Evolutionary conservation across 2,113 vertebrate species (phyloP).

Genomic region (Hippoglossus stenolepis): DNA sequence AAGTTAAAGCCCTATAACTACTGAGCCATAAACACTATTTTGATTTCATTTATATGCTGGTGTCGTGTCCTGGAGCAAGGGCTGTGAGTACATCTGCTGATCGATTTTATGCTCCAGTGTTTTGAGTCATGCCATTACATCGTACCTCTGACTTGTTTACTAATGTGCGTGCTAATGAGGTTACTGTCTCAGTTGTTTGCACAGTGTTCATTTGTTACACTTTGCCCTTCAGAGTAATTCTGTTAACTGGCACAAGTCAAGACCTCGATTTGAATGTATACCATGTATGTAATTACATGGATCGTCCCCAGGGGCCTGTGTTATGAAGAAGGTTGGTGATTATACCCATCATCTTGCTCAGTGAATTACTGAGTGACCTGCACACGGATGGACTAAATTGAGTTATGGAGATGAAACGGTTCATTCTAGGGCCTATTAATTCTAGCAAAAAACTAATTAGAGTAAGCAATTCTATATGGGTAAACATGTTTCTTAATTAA

Average conservation of each 20-base stretch:
- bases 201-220: not conserved
- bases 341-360: not conserved
- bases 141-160: not conserved
- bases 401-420: not conserved
- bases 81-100: not conserved
- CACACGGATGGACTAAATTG: not conserved
- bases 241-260: not conserved
- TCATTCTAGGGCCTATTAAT: not conserved
- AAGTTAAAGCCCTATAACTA: too few relatives aligned
- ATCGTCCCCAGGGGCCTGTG: not conserved
- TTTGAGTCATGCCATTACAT: not conserved
- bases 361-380: not conserved
- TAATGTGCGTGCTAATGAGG: slow-evolving; percentile 20
- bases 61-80: not conserved
- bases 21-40: not conserved
- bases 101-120: not conserved
- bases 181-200: not conserved
- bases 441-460: not conserved
- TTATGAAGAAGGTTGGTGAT: slow-evolving; percentile 2
- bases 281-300: slow-evolving; percentile 5
- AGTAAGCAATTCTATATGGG: not conserved
- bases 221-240: not conserved
- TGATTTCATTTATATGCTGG: not conserved
- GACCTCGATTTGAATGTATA: not conserved
- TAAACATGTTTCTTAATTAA: not conserved